Evolutionary conservation across 2,113 vertebrate species (phyloP), one percentile per base, ranked within the genome.

Genomic region (Zeus faber): DNA sequence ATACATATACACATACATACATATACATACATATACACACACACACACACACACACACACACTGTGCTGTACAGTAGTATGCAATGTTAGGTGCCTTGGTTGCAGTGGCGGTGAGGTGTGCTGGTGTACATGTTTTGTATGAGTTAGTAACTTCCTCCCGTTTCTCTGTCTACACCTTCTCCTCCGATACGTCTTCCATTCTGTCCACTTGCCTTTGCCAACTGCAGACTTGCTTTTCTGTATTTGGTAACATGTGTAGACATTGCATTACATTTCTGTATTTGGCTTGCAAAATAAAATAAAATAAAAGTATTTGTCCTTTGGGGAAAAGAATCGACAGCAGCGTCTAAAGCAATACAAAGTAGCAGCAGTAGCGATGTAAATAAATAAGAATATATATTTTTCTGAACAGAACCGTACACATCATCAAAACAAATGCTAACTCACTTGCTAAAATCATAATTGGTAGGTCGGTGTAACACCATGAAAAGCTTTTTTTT

Each of bases 291-390:
- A n/a, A n/a, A n/a, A 74, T 73, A 76, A 41, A 48, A 58, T 65
- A 55, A 26, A 46, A 60, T 53, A 49, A 71, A 73, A 65, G 33
- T 63, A 58, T 67, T 80, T 46, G 52, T 83, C 76, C 84, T 90
- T 90, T 90, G 85, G 86, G 81, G 74, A 80, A 72, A 81, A 81
- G 29, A 73, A 60, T 65, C 63, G 76, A 84, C 77, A 88, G 85
- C 85, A 90, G 88, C 75, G 62, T 88, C 86, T 87, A 89, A 87
- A 86, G 76, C 80, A 86, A 86, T 72, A 43, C 70, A 79, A 76
- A 63, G 76, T 70, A 89, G 84, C 81, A 89, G 85, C 84, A 86
- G 69, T 59, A 84, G 76, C 59, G 65, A 54, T 70, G 77, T 74
- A 79, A 88, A 90, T 85, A 89, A 91, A 81, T 86, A 89, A 52